These are phyloP conservation scores for Ranitomeya imitator DNA, from an alignment of 2,113 vertebrate genomes.

Conservation along the genomic window DNA sequence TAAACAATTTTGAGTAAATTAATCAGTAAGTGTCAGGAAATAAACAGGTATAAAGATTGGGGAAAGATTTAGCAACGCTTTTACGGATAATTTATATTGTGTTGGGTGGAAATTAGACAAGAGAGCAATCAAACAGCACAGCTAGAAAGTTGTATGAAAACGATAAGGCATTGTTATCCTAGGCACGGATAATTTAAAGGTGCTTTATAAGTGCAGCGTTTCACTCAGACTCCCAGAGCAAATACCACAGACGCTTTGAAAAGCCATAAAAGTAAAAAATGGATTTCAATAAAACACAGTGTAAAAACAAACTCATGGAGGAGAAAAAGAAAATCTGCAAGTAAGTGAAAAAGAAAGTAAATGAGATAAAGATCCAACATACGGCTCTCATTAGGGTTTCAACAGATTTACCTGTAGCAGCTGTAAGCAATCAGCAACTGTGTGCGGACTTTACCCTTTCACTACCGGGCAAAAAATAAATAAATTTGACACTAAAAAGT, in stretches of 20 bases:
- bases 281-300: slow-evolving; percentile 67
- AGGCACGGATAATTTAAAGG: slow-evolving; percentile 60
- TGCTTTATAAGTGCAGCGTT: slow-evolving; percentile 53
- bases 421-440: slow-evolving; percentile 54
- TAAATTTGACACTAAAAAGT: not conserved
- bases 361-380: slow-evolving; percentile 60
- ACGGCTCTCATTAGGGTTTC: slow-evolving; percentile 56
- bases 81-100: slow-evolving; percentile 15
- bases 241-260: slow-evolving; percentile 58
- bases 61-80: not conserved
- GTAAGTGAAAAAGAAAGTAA: slow-evolving; percentile 66
- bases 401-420: slow-evolving; percentile 57
- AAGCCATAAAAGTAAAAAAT: slow-evolving; percentile 66
- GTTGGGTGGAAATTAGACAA: slow-evolving; percentile 24
- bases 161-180: slow-evolving; percentile 39
- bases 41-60: not conserved
- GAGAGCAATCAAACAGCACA: not conserved
- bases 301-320: slow-evolving; percentile 59
- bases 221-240: slow-evolving; percentile 57
- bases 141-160: slow-evolving; percentile 26
- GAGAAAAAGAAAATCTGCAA: slow-evolving; percentile 60
- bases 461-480: not conserved
- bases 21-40: not conserved
- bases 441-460: slow-evolving; percentile 6
- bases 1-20: not conserved